Percentiles rank a stretch among this genome's conserved stretches.
Evolutionary conservation across 2,797 vertebrate species (phyloP).

Genomic region (Crypturellus tataupa): DNA sequence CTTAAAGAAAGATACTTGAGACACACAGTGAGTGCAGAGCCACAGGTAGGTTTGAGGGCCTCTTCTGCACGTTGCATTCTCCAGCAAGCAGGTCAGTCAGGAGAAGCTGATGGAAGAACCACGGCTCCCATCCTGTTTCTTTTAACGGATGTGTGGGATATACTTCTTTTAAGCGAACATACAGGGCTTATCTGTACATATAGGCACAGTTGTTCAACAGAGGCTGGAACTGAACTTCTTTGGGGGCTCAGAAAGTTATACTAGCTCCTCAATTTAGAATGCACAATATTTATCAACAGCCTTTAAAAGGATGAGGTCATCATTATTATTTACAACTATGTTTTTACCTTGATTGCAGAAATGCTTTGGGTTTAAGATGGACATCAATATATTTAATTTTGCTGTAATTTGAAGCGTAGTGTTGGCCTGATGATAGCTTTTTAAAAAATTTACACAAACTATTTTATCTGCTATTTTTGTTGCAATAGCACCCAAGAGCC

Average conservation of each 20-base stretch:
- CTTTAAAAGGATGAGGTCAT: neutral
- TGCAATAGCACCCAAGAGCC: neutral
- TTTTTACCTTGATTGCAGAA: conserved; percentile 4
- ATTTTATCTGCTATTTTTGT: neutral
- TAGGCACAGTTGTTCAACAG: neutral
- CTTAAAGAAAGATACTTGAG: conserved; percentile 10
- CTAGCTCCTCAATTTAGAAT: neutral
- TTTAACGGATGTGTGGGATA: neutral
- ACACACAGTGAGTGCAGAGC: conserved; percentile 34
- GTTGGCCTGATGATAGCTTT: neutral
- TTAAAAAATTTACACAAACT: neutral
- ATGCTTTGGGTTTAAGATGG: neutral
- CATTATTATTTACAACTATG: neutral
- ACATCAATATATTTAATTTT: neutral
- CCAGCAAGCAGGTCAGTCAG: neutral
- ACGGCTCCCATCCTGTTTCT: neutral
- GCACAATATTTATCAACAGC: neutral
- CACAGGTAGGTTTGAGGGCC: conserved; percentile 16
- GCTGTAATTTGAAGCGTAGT: neutral
- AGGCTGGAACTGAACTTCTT: neutral
- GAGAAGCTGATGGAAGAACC: neutral
- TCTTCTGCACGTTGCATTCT: neutral
- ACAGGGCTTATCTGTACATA: neutral
- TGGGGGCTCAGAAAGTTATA: neutral
- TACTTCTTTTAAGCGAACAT: neutral